Base-by-base conservation (phyloP, 2,888 invertebrate genomes). In the Trimorus sp. region DNA sequence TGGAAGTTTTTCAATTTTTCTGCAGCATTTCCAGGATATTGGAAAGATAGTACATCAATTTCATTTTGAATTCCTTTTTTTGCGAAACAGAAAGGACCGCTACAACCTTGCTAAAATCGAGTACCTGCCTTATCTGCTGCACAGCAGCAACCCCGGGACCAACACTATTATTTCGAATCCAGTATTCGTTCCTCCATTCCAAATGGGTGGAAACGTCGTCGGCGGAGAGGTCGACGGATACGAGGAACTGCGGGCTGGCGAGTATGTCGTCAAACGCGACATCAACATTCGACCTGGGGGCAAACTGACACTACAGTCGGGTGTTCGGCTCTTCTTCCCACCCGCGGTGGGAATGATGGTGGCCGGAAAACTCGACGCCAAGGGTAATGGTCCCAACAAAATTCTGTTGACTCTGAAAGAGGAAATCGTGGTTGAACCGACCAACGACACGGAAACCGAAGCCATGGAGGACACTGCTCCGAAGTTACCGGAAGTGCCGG, bases 311-410 rank as follows among this genome's bases (percentile, higher is more conserved):
- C 93, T 99, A 2, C 95, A 97, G 79, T 96, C 97, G 0, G 98
- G 98, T 0, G 97, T 98, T 0, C 97, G 95, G 0, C 92, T 99
- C 14, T 95, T 94, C 86, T 99, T 99, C 92, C 97, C 97, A 70
- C 97, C 98, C 0, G 95, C 97, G 36, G 96, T 99, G 70, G 98
- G 99, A 8, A 97, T 99, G 94, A 97, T 99, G 96, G 96, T 99
- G 2, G 98, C 98, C 53, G 99, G 99, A 0, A 95, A 96, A 90
- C 92, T 99, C 56, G 97, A 97, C 87, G 97, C 97, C 0, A 94
- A 95, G 86, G 97, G 97, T 0, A 94, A 95, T 79, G 93, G 95
- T 45, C 96, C 96, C 0, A 96, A 95, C 88, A 96, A 96, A 87
- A 97, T 97, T 63, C 93, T 95, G 59, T 94, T 97, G 86, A 97